phyloP scores from a whole-genome alignment of 2,888 invertebrate species.

The Sesamia inferens region DNA sequence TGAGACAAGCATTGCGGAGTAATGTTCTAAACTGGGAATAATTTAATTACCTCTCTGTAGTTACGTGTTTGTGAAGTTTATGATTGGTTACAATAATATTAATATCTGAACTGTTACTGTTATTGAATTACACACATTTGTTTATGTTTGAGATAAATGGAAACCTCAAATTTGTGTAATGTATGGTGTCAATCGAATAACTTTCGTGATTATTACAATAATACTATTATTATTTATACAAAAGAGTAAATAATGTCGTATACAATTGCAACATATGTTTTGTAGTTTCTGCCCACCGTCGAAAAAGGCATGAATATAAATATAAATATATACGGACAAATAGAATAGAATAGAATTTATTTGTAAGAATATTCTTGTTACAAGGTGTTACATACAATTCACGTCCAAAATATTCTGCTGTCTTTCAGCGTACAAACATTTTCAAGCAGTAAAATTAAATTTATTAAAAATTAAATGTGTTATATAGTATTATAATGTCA shows the following conservation, averaged over 20 bases:
- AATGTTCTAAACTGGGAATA: conserved; percentile 7
- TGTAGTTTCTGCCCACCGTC: neutral
- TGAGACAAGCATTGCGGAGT: conserved; percentile 7
- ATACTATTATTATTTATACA: neutral
- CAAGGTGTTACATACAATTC: too few species aligned
- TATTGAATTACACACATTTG: neutral
- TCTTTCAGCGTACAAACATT: too few species aligned
- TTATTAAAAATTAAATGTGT: too few species aligned
- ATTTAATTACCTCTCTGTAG: conserved; percentile 24
- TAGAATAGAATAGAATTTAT: too few species aligned
- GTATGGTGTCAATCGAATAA: neutral
- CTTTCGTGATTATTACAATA: neutral
- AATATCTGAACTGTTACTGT: conserved; percentile 2
- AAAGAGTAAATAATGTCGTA: neutral
- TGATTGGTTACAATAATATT: conserved; percentile 26
- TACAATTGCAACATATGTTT: neutral
- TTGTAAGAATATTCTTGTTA: too few species aligned
- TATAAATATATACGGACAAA: too few species aligned
- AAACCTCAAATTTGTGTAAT: neutral
- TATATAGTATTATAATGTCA: too few species aligned
- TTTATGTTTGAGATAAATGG: neutral
- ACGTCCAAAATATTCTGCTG: too few species aligned
- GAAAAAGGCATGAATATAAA: neutral
- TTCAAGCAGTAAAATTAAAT: too few species aligned
- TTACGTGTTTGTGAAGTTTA: conserved; percentile 34